Evolutionary conservation across 1,140 invertebrate species (phyloP).

Genomic region (Trinorchestia longiramus): DNA sequence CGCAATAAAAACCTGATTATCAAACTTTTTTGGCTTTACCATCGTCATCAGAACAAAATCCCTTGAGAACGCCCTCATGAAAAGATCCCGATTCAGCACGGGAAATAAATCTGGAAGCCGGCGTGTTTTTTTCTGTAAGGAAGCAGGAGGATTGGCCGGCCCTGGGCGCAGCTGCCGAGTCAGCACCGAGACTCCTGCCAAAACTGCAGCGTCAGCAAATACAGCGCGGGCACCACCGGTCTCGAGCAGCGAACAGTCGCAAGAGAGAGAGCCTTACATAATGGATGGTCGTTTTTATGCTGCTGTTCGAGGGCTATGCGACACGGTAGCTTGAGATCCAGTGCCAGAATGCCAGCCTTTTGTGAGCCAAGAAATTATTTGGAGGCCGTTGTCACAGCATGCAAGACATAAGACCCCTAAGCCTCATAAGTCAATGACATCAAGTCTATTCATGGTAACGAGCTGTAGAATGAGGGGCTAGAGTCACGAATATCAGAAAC

Average conservation of each 20-base stretch:
- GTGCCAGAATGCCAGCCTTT: neutral
- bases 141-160: neutral
- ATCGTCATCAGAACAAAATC: neutral
- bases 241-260: neutral
- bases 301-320: neutral
- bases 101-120: neutral
- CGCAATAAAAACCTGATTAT: neutral
- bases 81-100: neutral
- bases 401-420: neutral
- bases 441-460: neutral
- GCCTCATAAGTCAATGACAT: neutral
- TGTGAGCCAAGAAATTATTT: neutral
- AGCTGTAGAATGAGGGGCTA: neutral
- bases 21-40: neutral
- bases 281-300: neutral
- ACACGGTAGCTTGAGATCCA: neutral
- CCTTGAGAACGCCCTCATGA: neutral
- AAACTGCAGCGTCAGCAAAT: neutral
- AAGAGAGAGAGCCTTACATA: conserved; percentile 1
- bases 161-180: neutral
- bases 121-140: neutral
- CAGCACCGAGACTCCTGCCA: neutral
- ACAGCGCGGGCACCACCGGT: too few species aligned
- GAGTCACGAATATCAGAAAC: neutral
- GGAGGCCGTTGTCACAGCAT: neutral